Evolutionary conservation across 2,113 vertebrate genomes (phyloP), one percentile per base, ranked within the genome.

Genomic region (Otolemur garnettii): DNA sequence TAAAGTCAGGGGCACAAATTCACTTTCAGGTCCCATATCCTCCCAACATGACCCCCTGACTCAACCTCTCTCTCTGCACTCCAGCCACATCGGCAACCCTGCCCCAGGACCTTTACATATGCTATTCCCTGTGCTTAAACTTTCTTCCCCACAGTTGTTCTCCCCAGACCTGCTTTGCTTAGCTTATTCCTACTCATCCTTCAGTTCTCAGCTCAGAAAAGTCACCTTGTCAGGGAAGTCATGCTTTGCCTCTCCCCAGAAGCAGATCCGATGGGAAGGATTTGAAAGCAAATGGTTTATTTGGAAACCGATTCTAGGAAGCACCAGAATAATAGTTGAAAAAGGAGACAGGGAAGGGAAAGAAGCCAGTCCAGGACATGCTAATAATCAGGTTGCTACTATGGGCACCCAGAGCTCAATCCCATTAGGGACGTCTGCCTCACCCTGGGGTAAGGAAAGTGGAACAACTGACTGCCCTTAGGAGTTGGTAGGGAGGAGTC

Each of bases 1-100:
- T 71, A 91, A 91, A 87, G 68, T 12, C 87, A 69, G 9, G 24
- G 60, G 38, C 55, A n/a, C 92, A 81, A 93, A 38, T 57, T 93
- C 80, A 9, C 30, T 84, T 87, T 59, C 77, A 71, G 68, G 26
- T 21, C 33, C 38, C 30, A 8, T 2, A 33, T 66, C n/a, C 38
- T 82, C 38, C 68, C 77, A 60, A 38, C 2, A 0, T 8, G 38
- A 9, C 68, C 22, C 26, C 64, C 83, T 33, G 15, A 4, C 33
- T 21, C 30, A 13, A 28, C 18, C 91, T 95, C 75, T 38, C 77
- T 19, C 53, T 11, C 42, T 87, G 74, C 71, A 55, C 11, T 50
- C 82, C 3, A 87, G n/a, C 26, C 92, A 33, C 1, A 50, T 84
- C n/a, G n/a, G n/a, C 45, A 4, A 19, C 94, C 80, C 94, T 81